These are phyloP conservation scores for Chelmon rostratus DNA, from an alignment of 2,797 vertebrate genomes.

Conservation along the genomic window DNA sequence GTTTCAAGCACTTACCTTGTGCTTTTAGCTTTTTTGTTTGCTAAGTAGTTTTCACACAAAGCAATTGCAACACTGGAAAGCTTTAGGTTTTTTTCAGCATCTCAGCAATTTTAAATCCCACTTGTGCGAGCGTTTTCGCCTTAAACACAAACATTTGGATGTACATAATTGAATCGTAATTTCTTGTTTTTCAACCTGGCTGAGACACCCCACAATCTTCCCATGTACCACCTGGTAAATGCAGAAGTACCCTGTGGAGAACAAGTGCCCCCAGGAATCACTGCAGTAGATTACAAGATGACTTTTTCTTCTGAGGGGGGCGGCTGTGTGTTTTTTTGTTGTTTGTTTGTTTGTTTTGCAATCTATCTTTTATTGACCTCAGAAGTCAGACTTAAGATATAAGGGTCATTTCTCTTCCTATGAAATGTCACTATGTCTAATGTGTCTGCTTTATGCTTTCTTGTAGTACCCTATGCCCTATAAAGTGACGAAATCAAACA, in stretches of 20 bases:
- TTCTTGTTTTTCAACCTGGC: neutral
- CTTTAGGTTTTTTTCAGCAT: neutral
- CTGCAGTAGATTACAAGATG: neutral
- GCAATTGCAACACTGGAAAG: neutral
- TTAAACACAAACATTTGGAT: neutral
- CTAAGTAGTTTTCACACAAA: neutral
- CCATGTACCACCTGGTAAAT: neutral
- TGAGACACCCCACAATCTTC: too few species aligned
- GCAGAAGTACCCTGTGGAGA: neutral
- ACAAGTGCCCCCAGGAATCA: neutral
- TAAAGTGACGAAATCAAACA: slow-evolving; percentile 1
- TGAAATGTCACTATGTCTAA: neutral
- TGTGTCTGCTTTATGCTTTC: neutral
- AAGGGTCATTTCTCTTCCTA: neutral
- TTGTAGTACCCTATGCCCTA: too few species aligned
- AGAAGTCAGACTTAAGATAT: neutral
- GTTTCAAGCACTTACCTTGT: neutral
- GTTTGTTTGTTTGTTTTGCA: neutral
- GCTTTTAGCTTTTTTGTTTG: neutral
- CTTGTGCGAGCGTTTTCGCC: neutral
- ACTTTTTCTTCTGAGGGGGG: neutral
- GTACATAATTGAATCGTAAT: neutral
- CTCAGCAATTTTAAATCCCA: neutral
- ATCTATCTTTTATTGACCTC: slow-evolving; percentile 4
- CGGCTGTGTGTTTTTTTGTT: neutral